These are phyloP conservation scores for Ariopsis seemanni DNA, from an alignment of 2,113 vertebrate genomes.

Conservation along the genomic window DNA sequence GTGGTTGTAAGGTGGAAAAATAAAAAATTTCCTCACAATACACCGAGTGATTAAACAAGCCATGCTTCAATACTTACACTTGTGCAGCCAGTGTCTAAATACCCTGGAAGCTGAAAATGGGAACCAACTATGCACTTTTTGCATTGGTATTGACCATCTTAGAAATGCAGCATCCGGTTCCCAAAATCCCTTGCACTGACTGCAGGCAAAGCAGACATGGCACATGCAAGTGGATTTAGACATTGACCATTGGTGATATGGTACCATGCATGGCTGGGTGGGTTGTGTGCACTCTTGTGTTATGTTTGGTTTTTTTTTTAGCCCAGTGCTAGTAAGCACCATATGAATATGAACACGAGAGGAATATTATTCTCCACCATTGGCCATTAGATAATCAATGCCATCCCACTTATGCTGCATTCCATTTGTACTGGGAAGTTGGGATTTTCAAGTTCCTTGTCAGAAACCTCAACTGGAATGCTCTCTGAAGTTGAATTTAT, in stretches of 20 bases:
- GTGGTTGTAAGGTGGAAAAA: too few species aligned
- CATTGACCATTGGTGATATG: background rate
- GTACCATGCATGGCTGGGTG: background rate
- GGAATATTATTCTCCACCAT: background rate
- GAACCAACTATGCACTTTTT: too few species aligned
- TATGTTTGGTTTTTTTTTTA: background rate
- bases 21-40: background rate
- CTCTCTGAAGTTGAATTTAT: too few species aligned
- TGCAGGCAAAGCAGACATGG: background rate
- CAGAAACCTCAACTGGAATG: too few species aligned
- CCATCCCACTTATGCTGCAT: background rate
- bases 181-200: too few species aligned
- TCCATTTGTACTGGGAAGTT: too few species aligned
- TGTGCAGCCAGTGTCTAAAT: too few species aligned
- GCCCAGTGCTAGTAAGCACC: background rate
- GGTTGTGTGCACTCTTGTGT: background rate
- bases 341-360: background rate
- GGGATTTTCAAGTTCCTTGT: too few species aligned
- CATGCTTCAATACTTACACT: background rate
- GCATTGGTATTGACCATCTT: too few species aligned
- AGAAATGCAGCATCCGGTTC: too few species aligned
- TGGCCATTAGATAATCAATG: background rate
- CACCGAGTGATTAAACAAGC: background rate
- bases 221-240: too few species aligned
- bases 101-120: too few species aligned